phyloP scores from a whole-genome alignment of 2,888 invertebrate genomes.

The Melolontha melolontha region DNA sequence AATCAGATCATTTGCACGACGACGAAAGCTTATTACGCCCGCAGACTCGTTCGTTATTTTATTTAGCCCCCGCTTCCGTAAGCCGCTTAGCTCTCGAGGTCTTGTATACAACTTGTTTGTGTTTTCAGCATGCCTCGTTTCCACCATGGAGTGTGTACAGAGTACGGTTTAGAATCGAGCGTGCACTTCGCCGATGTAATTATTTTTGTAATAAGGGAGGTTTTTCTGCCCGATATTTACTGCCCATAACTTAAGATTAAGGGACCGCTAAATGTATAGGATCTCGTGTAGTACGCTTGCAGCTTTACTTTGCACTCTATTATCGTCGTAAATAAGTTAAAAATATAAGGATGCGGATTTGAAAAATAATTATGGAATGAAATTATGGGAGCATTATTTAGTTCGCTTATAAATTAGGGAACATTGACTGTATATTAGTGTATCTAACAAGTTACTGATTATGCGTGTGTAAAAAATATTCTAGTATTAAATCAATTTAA shows the following conservation, averaged over 20 bases:
- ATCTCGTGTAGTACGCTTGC: no score
- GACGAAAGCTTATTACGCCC: conserved; percentile 33
- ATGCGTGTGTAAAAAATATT: no score
- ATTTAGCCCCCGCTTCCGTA: conserved; percentile 11
- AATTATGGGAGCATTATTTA: no score
- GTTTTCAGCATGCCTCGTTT: no score
- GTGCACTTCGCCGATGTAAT: conserved; percentile 16
- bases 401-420: no score
- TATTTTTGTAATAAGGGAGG: conserved; percentile 29
- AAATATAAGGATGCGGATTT: no score
- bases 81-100: conserved; percentile 30
- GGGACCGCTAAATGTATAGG: conserved; percentile 14
- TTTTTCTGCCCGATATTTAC: conserved; percentile 12
- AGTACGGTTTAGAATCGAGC: neutral
- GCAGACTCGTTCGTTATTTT: conserved; percentile 26
- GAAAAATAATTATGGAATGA: no score
- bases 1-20: conserved; percentile 36
- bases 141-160: neutral
- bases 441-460: no score
- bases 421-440: no score
- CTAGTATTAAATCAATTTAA: no score
- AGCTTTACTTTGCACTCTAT: no score
- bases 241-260: conserved; percentile 31
- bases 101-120: conserved; percentile 19
- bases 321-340: no score